These are phyloP conservation scores for Brenthis hecate DNA, from an alignment of 2,888 invertebrate genomes.

Conservation along the genomic window DNA sequence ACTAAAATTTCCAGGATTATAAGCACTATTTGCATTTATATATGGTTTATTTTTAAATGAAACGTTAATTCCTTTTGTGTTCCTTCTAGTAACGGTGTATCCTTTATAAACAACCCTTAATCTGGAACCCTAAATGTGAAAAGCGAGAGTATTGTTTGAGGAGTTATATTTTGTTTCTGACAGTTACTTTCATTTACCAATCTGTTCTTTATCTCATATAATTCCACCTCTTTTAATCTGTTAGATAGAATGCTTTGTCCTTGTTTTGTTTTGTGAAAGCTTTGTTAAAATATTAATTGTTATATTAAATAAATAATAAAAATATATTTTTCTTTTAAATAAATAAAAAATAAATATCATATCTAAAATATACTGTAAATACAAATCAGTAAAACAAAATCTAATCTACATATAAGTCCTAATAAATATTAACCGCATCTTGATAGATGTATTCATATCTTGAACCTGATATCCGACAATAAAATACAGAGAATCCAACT, in stretches of 20 bases:
- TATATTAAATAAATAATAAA: no score
- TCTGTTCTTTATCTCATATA: conserved; percentile 17
- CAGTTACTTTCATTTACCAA: conserved; percentile 21
- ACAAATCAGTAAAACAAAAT: conserved; percentile 1
- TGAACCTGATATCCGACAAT: conserved; percentile 59
- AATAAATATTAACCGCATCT: conserved; percentile 46
- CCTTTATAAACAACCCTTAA: conserved; percentile 39
- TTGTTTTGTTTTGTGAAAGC: neutral
- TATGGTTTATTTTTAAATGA: conserved; percentile 5
- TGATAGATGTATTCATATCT: conserved; percentile 67
- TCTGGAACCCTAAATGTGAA: conserved; percentile 35
- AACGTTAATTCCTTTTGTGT: conserved; percentile 8
- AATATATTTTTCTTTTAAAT: no score
- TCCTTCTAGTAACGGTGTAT: conserved; percentile 16
- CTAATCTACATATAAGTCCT: conserved; percentile 8
- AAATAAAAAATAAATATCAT: no score
- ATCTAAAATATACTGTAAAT: neutral
- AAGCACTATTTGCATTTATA: conserved; percentile 10
- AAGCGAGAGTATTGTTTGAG: conserved; percentile 36
- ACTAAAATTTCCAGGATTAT: conserved; percentile 3
- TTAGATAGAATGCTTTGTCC: conserved; percentile 2
- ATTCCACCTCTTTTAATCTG: conserved; percentile 10
- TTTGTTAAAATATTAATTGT: neutral
- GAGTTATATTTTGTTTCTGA: conserved; percentile 33
- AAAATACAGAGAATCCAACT: conserved; percentile 60